Evolutionary conservation across 2,888 invertebrate genomes (phyloP), one percentile per base, ranked within the genome.

Genomic region (Leucoma salicis): DNA sequence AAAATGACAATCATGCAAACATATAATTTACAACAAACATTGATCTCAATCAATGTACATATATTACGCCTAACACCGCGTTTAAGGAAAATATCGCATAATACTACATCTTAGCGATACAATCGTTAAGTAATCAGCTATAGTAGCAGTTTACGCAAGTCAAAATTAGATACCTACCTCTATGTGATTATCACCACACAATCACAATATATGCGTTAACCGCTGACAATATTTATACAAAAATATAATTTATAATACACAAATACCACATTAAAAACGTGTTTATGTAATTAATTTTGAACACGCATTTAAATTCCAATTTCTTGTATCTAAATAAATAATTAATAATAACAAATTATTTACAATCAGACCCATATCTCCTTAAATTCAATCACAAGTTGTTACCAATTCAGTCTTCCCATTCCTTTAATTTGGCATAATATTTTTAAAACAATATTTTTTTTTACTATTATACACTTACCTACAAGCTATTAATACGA

Each of bases 341-440:
- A 49, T 62, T 66, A 61, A 65, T 57, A 62, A 66, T 60, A 50
- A 52, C 54, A 36, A 50, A 66, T 58, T 75, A 75, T 75, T 68
- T 78, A 82, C 74, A 81, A 61, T 70, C 75, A 79, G 68, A 74
- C 75, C 79, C 70, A 8, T 63, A 57, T 71, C 67, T 72, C 69
- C 70, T 49, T 63, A 68, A 63, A 59, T 1, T 68, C 65, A 69
- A 82, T 84, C 85, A 82, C 85, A 84, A 85, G 87, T 70, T 86
- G 82, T 83, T 83, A 66, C 76, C 87, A 61, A 70, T 79, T 87
- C 86, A 88, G 87, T 88, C 86, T 85, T 85, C 67, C 62, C 72
- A 71, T 71, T 75, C 81, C 74, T 70, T 63, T 62, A 66, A 46
- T 51, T 62, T 47, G 46, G 46, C 53, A 49, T 58, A 48, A 49